Conservation (phyloP, 2,113 vertebrate species). For the Hippocampus abdominalis region DNA sequence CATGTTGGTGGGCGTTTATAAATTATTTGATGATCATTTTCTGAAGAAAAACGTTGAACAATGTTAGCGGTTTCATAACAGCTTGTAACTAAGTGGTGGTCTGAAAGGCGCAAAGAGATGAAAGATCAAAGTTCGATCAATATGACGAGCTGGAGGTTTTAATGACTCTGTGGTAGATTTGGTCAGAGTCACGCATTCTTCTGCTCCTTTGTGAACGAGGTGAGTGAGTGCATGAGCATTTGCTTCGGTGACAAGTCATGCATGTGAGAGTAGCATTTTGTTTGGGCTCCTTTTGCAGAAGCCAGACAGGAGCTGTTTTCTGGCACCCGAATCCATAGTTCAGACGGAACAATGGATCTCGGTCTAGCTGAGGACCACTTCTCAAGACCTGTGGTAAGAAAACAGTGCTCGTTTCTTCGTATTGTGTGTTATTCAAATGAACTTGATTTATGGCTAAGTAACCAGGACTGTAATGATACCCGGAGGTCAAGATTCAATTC, state of each 20-base stretch:
- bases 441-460: background rate
- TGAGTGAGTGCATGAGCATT: conserved; percentile 2
- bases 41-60: background rate
- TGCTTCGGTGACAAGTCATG: conserved; percentile 23
- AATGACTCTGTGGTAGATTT: background rate
- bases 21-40: background rate
- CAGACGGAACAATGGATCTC: conserved; percentile 83
- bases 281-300: conserved; percentile 61
- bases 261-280: conserved; percentile 7
- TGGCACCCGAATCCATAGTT: conserved; percentile 65
- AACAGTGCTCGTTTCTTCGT: conserved; percentile 30
- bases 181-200: background rate
- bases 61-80: background rate
- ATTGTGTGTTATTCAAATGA: background rate
- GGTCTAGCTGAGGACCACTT: conserved; percentile 94
- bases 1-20: background rate
- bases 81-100: background rate
- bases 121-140: conserved; percentile 28
- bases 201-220: background rate
- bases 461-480: background rate
- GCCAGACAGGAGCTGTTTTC: conserved; percentile 63
- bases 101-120: background rate
- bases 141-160: conserved; percentile 11
- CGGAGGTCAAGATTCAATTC: background rate
- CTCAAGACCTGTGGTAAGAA: conserved; percentile 88